Evolutionary conservation across 1,140 invertebrate genomes (phyloP).

Genomic region (Hylaeus volcanicus): DNA sequence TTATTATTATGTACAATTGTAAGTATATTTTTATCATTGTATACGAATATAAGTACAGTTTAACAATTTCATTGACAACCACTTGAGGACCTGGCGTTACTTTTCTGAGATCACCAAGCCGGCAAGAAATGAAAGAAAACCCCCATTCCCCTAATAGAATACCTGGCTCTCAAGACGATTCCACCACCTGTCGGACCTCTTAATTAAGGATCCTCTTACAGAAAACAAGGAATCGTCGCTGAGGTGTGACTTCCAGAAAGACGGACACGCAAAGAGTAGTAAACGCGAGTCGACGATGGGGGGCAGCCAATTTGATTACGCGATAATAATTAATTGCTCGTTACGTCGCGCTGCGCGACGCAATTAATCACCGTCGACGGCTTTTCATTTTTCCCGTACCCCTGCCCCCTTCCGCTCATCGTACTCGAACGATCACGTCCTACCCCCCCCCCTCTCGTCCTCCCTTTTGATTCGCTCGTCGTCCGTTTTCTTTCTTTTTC

Average conservation of each 20-base stretch:
- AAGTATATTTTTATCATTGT: too few species aligned
- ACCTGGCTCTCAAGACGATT: too few species aligned
- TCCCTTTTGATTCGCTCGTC: constrained; percentile 16
- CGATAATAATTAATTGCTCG: constrained; percentile 73
- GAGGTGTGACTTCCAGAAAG: neutral
- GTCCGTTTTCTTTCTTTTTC: constrained; percentile 14
- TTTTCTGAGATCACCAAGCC: too few species aligned
- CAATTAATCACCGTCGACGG: constrained; percentile 68
- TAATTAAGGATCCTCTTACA: constrained; percentile 4
- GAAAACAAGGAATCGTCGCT: constrained; percentile 21
- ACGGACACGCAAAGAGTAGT: neutral
- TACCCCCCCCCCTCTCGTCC: neutral
- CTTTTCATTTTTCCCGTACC: constrained; percentile 62
- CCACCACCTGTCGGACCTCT: too few species aligned
- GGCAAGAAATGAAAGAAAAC: too few species aligned
- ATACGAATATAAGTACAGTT: too few species aligned
- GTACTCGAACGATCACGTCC: neutral
- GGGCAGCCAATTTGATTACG: constrained; percentile 65
- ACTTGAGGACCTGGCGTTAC: too few species aligned
- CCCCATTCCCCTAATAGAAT: too few species aligned
- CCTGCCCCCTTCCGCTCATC: constrained; percentile 12
- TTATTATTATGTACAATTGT: too few species aligned
- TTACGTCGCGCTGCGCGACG: constrained; percentile 53
- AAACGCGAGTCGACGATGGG: neutral
- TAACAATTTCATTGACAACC: too few species aligned